Conservation (phyloP, 2,888 invertebrate genomes). For the Dendrolimus houi region DNA sequence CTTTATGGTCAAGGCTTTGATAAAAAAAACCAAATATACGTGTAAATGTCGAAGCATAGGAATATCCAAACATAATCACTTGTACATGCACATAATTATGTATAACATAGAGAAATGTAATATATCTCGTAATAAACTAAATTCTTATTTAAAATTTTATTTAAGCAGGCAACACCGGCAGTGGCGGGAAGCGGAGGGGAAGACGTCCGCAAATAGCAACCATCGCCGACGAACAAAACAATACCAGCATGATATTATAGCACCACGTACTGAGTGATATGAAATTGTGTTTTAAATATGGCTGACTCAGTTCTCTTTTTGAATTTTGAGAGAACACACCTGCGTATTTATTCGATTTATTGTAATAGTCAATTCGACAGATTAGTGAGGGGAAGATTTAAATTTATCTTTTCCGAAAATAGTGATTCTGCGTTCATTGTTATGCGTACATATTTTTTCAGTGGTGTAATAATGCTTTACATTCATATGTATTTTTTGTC, state of each 20-base stretch:
- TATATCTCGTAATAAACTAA: no score
- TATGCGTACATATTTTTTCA: no score
- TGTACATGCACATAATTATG: no score
- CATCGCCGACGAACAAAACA: conserved; percentile 68
- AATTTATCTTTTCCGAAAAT: neutral
- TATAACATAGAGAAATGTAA: no score
- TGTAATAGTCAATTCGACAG: neutral
- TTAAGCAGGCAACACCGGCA: conserved; percentile 15
- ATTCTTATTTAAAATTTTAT: no score
- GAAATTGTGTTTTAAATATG: neutral
- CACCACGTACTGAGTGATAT: conserved; percentile 32
- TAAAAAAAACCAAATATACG: no score
- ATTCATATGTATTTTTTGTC: no score
- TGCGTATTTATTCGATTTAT: neutral
- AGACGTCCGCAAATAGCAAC: conserved; percentile 69
- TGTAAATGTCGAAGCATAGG: no score
- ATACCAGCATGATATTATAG: conserved; percentile 69
- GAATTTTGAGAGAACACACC: neutral
- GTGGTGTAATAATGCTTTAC: no score
- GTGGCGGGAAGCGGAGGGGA: conserved; percentile 23
- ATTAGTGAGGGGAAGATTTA: neutral
- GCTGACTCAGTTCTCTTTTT: neutral
- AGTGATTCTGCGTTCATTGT: neutral
- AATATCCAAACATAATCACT: no score
- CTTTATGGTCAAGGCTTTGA: no score